Evolutionary conservation across 2,888 invertebrate genomes (phyloP), one percentile per base, ranked within the genome.

Genomic region (Cheiracanthium punctorium): DNA sequence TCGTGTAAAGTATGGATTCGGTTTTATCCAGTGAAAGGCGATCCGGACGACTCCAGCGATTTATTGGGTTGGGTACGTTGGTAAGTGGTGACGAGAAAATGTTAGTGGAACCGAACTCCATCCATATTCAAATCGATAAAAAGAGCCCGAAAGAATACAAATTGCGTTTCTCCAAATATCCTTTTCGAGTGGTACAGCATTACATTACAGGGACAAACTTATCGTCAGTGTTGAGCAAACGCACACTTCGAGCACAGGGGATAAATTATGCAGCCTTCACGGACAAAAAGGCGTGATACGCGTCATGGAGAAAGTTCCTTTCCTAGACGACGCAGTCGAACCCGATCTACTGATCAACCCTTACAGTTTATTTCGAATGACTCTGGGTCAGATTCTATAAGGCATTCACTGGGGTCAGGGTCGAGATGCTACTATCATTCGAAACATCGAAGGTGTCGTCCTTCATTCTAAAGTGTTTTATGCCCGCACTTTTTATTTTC

Each of bases 271-370:
- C 20, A 80, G 65, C 29, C 33, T 80, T n/a, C 80, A 80, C 20
- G 80, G 80, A 20, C 81, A 81, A 30, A 80, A 81, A 37, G 81
- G 81, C 0, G 81, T 81, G 14, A 69, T 81, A 28, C 74, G 67
- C 28, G 43, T 69, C 14, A 33, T 52, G 17, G 20, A 33, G 10
- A 1, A 58, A 1, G 48, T 81, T 32, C 81, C 74, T 0, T 24
- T 52, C n/a, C 52, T 43, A 0, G n/a, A 70, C 33, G 52, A 64
- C 10, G 20, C 48, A 0, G 52, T 81, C 0, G 5, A 14, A 52
- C 81, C 81, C 0, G 74, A 81, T 17, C 28, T 74, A 12, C 20
- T 81, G 7, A 28, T 76, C 7, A 76, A 65, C 30, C 33, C 74
- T 8, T 81, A 70, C 37, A 52, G 74, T 41, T 29, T 74, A 8